A percentile compares a stretch with the other conserved stretches of the same genome.
Evolutionary conservation across 2,113 vertebrate genomes (phyloP).

Genomic region (Ictalurus furcatus): DNA sequence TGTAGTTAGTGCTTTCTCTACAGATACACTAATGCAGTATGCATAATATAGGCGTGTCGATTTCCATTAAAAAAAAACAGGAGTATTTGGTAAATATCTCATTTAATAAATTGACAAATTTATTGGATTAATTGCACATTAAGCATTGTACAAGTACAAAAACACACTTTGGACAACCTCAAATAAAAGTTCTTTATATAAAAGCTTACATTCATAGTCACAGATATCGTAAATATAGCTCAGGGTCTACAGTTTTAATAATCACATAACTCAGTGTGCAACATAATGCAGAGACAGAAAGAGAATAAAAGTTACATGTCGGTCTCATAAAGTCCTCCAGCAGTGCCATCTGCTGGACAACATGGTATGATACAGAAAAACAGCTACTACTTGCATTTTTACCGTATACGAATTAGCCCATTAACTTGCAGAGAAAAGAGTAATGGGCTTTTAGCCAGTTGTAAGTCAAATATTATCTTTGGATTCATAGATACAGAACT

Average conservation of each 20-base stretch:
- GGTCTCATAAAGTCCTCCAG: not conserved
- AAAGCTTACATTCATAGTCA: slow-evolving; percentile 8
- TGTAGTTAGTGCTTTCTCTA: not conserved
- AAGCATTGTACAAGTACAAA: not conserved
- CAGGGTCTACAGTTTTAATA: not conserved
- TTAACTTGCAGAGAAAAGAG: not conserved
- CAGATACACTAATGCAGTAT: not conserved
- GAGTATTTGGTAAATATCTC: not conserved
- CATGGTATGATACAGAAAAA: not conserved
- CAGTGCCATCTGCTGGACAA: slow-evolving; percentile 43
- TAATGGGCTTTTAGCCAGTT: not conserved
- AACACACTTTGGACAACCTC: not conserved
- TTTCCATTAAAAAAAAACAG: not conserved
- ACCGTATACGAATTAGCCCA: not conserved
- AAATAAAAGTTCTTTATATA: not conserved
- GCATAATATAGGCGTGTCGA: not conserved
- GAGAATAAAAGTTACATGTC: not conserved
- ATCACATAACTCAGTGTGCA: slow-evolving; percentile 2
- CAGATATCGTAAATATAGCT: not conserved
- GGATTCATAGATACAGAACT: not conserved
- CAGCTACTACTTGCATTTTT: not conserved
- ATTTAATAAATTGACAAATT: not conserved
- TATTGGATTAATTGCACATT: not conserved
- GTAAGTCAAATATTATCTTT: not conserved
- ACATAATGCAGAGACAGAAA: slow-evolving; percentile 1